A percentile compares a stretch with the other conserved stretches of the same genome.
Evolutionary conservation across 2,888 invertebrate species (phyloP).

Genomic region (Ennomos quercinarius): DNA sequence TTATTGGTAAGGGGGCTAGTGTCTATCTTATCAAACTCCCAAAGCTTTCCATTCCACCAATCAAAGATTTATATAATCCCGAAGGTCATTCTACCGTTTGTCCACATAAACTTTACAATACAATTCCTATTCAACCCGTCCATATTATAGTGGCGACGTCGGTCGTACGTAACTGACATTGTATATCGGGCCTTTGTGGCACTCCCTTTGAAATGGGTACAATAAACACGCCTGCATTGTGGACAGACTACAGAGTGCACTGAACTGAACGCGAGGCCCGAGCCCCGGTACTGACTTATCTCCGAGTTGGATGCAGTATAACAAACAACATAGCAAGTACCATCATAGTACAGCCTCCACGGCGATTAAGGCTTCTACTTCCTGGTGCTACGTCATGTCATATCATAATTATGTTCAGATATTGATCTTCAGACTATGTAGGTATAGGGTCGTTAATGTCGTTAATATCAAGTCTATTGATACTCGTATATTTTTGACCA

Average conservation of each 20-base stretch:
- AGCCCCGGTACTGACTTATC: slow-evolving; percentile 37
- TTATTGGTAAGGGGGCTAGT: too few relatives aligned
- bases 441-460: too few relatives aligned
- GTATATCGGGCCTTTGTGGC: slow-evolving; percentile 62
- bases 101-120: slow-evolving; percentile 37
- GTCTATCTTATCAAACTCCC: too few relatives aligned
- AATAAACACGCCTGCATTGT: slow-evolving; percentile 65
- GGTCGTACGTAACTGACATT: slow-evolving; percentile 52
- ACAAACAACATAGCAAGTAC: background rate
- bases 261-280: slow-evolving; percentile 34
- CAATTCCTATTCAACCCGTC: slow-evolving; percentile 51
- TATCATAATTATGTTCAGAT: background rate
- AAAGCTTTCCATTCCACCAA: slow-evolving; percentile 5
- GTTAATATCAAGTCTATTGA: too few relatives aligned
- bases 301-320: slow-evolving; percentile 29
- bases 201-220: slow-evolving; percentile 64
- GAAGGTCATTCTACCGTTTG: slow-evolving; percentile 33
- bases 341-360: slow-evolving; percentile 15
- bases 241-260: slow-evolving; percentile 61
- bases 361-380: slow-evolving; percentile 25
- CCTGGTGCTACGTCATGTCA: slow-evolving; percentile 8
- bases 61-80: slow-evolving; percentile 20
- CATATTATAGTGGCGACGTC: slow-evolving; percentile 46
- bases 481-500: too few relatives aligned
- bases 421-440: too few relatives aligned